Percentiles rank a stretch among this genome's conserved stretches.
Conservation (phyloP, 2,113 vertebrate species). For the Rhabdomys dilectus region DNA sequence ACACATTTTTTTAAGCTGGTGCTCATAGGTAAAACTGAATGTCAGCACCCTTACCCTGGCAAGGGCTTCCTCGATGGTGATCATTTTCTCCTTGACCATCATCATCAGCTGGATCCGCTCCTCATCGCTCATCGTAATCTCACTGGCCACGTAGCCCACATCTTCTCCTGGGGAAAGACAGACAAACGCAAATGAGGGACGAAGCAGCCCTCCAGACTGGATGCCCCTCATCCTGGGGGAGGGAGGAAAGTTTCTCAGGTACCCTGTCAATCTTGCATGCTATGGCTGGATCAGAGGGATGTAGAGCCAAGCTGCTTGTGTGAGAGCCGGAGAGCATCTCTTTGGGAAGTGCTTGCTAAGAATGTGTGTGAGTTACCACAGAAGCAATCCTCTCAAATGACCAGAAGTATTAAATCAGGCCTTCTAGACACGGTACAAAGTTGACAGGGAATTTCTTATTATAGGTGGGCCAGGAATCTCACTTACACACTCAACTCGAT, state of each 20-base stretch:
- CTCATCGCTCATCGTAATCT: conserved; percentile 99
- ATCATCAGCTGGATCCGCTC: conserved; percentile 99
- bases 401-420: neutral
- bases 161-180: conserved; percentile 91
- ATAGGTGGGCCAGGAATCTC: neutral
- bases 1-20: fast-evolving
- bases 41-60: conserved; percentile 91
- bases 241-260: too few relatives aligned
- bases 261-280: fast-evolving
- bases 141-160: conserved; percentile 97
- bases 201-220: neutral
- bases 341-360: neutral
- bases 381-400: neutral
- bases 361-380: neutral
- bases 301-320: fast-evolving
- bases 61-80: conserved; percentile 98
- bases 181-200: neutral
- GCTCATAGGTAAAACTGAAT: fast-evolving
- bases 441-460: neutral
- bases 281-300: fast-evolving
- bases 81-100: conserved; percentile 99
- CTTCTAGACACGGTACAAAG: neutral
- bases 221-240: fast-evolving
- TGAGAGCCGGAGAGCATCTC: neutral
- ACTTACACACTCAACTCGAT: neutral